Base-by-base conservation (phyloP, 2,888 invertebrate species). In the Himalopsyche japonica region DNA sequence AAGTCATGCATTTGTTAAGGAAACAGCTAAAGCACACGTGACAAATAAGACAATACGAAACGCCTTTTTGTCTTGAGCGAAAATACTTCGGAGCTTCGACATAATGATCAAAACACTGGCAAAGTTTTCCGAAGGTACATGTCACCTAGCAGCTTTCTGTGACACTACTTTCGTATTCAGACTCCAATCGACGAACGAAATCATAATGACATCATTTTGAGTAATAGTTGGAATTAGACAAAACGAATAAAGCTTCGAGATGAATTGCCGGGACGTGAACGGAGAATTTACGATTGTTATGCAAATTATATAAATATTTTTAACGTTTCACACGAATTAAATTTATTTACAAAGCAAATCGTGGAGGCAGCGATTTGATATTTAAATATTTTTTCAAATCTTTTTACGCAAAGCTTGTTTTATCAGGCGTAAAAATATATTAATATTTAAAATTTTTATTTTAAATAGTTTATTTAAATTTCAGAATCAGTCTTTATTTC, bases 181-280 rank as follows among this genome's bases (percentile, higher is more conserved):
- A 77, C 20, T 37, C 43, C 64, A 70, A 76, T 76, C 64, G 3
- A 47, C 76, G 30, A 27, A 37, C 57, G 70, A 79, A 80, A 43
- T 82, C 48, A 24, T 82, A 76, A 82, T 83, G 47, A 43, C 79
- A 70, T 70, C 83, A 80, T 83, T 83, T 70, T 48, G 79, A 24
- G 37, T 70, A 83, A 83, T 83, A 79, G 70, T 64, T 34, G 82
- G 57, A 83, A 83, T 83, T 83, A 83, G 64, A 47, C 82, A 64
- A 64, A 79, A 37, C 49, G 57, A 83, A 64, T 79, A 83, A 57
- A 32, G 70, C 82, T 78, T 34, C n/a, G 70, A 82, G 57, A 83
- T 79, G 83, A 83, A 83, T 79, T 79, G 81, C 64, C 6, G n/a
- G 76, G 76, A 43, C 81, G 43, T 37, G 47, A 10, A 76, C 27